Conservation (phyloP, 1,140 invertebrate species). For the Pollicipes pollicipes region DNA sequence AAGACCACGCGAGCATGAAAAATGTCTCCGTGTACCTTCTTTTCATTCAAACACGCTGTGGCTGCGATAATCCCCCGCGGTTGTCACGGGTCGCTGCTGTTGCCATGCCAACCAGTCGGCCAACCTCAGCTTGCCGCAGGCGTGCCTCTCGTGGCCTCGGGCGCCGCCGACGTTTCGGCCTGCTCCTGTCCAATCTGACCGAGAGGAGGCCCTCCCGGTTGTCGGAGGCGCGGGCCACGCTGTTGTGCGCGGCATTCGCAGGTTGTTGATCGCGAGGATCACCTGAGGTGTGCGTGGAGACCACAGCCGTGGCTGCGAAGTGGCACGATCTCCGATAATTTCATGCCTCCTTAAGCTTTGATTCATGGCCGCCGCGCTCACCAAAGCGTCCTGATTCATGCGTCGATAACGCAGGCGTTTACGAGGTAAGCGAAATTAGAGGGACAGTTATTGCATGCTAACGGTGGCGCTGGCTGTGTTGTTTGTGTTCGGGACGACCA, state of each 20-base stretch:
- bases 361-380: neutral
- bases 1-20: no score
- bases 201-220: no score
- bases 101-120: neutral
- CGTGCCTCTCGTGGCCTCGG: no score
- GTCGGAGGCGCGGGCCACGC: no score
- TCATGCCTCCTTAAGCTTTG: neutral
- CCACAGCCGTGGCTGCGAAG: neutral
- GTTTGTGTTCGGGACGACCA: neutral
- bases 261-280: neutral
- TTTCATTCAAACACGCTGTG: neutral
- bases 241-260: neutral
- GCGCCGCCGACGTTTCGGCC: no score
- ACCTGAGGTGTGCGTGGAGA: neutral
- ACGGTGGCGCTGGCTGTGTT: neutral
- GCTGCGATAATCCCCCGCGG: no score
- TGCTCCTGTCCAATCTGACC: no score
- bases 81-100: neutral
- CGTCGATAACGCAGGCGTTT: neutral
- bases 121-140: neutral
- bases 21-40: no score
- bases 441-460: neutral
- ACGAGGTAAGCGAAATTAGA: neutral
- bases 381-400: neutral
- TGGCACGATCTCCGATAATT: neutral